Evolutionary conservation across 2,797 vertebrate genomes (phyloP).

Genomic region (Mallotus villosus): DNA sequence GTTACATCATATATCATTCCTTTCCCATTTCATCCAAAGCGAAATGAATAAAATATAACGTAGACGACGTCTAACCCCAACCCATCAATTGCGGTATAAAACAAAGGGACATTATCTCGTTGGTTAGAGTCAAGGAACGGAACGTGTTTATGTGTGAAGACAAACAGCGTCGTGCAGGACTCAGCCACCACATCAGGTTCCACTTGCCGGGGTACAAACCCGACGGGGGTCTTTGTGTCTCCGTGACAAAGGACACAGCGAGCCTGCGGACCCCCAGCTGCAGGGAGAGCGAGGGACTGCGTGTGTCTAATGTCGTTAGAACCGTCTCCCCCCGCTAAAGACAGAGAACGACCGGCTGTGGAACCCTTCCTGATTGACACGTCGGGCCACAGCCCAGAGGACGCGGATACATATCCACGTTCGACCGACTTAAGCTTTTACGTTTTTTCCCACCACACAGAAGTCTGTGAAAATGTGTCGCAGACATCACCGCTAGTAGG

Average conservation of each 20-base stretch:
- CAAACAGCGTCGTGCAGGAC: too few relatives aligned
- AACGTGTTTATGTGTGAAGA: too few relatives aligned
- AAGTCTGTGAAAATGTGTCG: background rate
- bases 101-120: too few relatives aligned
- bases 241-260: constrained; percentile 53
- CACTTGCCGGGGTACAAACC: constrained; percentile 41
- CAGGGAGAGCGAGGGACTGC: constrained; percentile 36
- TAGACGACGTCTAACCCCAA: too few relatives aligned
- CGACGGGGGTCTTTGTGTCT: constrained; percentile 55
- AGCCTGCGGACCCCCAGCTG: constrained; percentile 53
- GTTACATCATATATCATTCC: too few relatives aligned
- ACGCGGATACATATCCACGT: background rate
- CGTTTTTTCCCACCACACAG: too few relatives aligned
- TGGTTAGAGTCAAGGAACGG: too few relatives aligned
- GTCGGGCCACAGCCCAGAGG: background rate
- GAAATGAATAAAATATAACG: too few relatives aligned
- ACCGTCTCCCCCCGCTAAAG: background rate
- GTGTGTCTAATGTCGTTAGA: constrained; percentile 25
- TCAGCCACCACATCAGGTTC: background rate
- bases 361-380: constrained; percentile 19
- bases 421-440: too few relatives aligned
- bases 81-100: too few relatives aligned
- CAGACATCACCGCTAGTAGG: constrained; percentile 42
- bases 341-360: constrained; percentile 7
- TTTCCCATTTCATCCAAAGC: too few relatives aligned